Evolutionary conservation across 2,888 invertebrate species (phyloP).

Genomic region (Patella depressa): DNA sequence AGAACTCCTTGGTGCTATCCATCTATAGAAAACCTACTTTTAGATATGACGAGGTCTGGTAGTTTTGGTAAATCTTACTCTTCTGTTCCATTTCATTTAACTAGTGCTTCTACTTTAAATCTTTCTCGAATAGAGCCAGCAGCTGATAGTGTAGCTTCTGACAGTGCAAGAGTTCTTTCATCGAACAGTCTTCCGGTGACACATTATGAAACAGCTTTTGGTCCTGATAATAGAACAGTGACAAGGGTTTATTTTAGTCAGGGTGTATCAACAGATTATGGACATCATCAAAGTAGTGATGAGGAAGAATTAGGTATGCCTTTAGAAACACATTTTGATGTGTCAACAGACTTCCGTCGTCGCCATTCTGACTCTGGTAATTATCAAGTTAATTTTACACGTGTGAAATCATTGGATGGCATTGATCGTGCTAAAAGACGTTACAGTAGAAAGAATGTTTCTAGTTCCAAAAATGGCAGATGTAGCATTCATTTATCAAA

Average conservation of each 20-base stretch:
- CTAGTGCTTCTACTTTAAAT: slow-evolving; percentile 18
- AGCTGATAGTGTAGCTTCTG: slow-evolving; percentile 32
- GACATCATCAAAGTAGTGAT: slow-evolving; percentile 43
- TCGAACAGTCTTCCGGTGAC: slow-evolving; percentile 49
- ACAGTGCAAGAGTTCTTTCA: slow-evolving; percentile 33
- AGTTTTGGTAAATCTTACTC: slow-evolving; percentile 42
- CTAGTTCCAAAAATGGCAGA: background rate
- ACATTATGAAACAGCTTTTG: slow-evolving; percentile 62
- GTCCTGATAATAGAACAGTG: slow-evolving; percentile 62
- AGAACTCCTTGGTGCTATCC: slow-evolving; percentile 52
- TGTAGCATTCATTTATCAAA: background rate
- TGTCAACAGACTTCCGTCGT: slow-evolving; percentile 2
- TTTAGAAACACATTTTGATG: slow-evolving; percentile 57
- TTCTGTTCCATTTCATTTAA: slow-evolving; percentile 15
- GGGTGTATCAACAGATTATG: slow-evolving; percentile 56
- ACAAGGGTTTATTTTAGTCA: slow-evolving; percentile 60
- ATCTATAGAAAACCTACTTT: slow-evolving; percentile 65
- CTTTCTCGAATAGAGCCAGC: slow-evolving; percentile 46
- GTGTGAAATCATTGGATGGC: slow-evolving; percentile 31
- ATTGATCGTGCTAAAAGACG: slow-evolving; percentile 1
- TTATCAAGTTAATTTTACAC: slow-evolving; percentile 37
- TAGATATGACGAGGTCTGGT: slow-evolving; percentile 51
- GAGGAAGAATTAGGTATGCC: slow-evolving; percentile 37
- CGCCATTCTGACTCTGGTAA: slow-evolving; percentile 17
- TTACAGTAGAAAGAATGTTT: background rate